Conservation (phyloP, 2,797 vertebrate species). For the Accipiter minullus region DNA sequence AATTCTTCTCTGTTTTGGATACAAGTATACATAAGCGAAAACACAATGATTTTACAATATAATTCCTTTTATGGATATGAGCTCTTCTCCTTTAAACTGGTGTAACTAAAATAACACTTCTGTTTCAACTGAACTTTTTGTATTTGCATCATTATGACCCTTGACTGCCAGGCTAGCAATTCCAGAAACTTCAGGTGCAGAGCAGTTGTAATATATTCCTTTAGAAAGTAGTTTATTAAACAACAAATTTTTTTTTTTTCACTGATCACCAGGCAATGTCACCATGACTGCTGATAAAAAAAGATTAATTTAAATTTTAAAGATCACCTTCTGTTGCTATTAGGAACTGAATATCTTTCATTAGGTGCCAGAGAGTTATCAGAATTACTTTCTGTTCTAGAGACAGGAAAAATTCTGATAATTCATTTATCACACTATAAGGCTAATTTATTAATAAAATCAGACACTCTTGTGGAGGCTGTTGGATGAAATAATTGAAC, state of each 20-base stretch:
- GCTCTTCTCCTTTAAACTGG: not conserved
- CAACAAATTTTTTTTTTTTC: not conserved
- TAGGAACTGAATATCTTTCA: slow-evolving; percentile 47
- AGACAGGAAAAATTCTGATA: not conserved
- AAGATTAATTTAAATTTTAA: slow-evolving; percentile 47
- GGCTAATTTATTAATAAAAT: slow-evolving; percentile 28
- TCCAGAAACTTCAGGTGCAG: slow-evolving; percentile 6
- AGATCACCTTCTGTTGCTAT: slow-evolving; percentile 39
- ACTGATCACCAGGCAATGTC: slow-evolving; percentile 13
- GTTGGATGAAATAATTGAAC: not conserved
- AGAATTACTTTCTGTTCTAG: not conserved
- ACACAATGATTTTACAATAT: not conserved
- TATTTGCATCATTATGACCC: not conserved
- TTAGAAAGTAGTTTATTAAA: slow-evolving; percentile 23
- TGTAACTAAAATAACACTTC: not conserved
- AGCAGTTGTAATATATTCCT: not conserved
- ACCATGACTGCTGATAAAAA: slow-evolving; percentile 18
- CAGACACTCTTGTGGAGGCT: not conserved
- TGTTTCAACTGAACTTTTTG: not conserved
- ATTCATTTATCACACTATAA: not conserved
- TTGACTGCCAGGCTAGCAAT: not conserved
- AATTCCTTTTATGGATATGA: not conserved
- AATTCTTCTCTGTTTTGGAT: not conserved
- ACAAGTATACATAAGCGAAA: not conserved
- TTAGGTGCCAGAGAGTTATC: not conserved